Percentiles rank a stretch among this genome's conserved stretches.
Conservation (phyloP, 2,888 invertebrate species). For the Leptopterna dolabrata region DNA sequence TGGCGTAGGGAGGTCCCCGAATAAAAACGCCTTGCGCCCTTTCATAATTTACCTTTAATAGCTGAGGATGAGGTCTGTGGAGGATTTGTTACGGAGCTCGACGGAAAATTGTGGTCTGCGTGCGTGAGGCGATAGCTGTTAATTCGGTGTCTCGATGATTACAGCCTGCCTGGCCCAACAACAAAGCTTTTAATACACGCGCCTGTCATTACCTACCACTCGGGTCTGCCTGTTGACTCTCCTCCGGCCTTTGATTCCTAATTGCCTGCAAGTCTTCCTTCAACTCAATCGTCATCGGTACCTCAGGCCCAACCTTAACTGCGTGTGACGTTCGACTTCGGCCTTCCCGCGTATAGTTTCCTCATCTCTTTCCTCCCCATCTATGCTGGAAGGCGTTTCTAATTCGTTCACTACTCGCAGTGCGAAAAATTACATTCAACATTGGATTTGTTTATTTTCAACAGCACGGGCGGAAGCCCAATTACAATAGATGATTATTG, state of each 20-base stretch:
- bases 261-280: neutral
- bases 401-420: no score
- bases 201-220: conserved; percentile 52
- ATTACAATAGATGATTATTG: no score
- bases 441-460: no score
- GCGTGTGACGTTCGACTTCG: neutral
- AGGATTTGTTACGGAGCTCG: conserved; percentile 39
- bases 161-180: conserved; percentile 47
- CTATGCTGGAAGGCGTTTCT: no score
- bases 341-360: no score
- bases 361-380: no score
- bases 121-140: conserved; percentile 52
- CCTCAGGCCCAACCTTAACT: no score
- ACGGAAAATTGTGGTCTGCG: conserved; percentile 48
- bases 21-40: conserved; percentile 12
- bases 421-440: no score
- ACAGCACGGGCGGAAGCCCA: no score
- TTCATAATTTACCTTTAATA: conserved; percentile 42
- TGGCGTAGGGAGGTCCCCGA: neutral
- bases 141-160: conserved; percentile 53
- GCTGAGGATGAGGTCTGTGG: conserved; percentile 6
- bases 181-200: conserved; percentile 53
- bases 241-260: conserved; percentile 9
- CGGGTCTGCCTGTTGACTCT: conserved; percentile 38
- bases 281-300: neutral